Conservation (phyloP, 2,113 vertebrate species). For the Gymnarchus niloticus region DNA sequence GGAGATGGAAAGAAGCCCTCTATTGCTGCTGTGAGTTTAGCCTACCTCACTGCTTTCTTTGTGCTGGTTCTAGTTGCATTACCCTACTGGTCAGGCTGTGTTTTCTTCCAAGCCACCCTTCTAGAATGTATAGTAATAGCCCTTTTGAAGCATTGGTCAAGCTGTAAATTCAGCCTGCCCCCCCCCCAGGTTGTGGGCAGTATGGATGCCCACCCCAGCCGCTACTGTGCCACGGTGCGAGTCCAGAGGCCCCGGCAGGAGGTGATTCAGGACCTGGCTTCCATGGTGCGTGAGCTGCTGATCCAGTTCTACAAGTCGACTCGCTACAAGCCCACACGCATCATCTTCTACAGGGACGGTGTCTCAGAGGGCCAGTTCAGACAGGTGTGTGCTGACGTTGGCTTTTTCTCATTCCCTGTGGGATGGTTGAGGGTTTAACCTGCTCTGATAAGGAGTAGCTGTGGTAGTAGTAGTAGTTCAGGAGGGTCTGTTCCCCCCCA, state of each 20-base stretch:
- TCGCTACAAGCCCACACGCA: conserved; percentile 94
- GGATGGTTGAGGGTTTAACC: neutral
- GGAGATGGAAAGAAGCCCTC: conserved; percentile 98
- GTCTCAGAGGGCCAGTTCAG: conserved; percentile 98
- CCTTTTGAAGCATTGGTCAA: neutral
- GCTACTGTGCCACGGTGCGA: conserved; percentile 96
- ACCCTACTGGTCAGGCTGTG: neutral
- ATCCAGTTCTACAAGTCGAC: conserved; percentile 99
- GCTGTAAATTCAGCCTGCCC: neutral
- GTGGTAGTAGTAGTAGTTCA: conserved; percentile 4
- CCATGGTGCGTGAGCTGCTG: conserved; percentile 96
- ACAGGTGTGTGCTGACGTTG: conserved; percentile 66
- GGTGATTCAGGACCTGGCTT: conserved; percentile 94
- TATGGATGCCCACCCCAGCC: conserved; percentile 97
- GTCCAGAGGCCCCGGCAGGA: conserved; percentile 95
- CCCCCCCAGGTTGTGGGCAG: conserved; percentile 86
- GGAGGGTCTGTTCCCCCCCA: conserved; percentile 37
- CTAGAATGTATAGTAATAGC: neutral
- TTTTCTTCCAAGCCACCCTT: neutral
- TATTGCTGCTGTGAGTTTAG: conserved; percentile 87
- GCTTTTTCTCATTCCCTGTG: neutral
- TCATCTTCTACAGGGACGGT: conserved; percentile 90
- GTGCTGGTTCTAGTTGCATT: neutral
- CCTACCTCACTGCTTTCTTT: no score
- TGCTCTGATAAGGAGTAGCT: neutral